phyloP scores from a whole-genome alignment of 37 sponge, comb jelly and placozoan genomes.

The Hexactinellida sp. region DNA sequence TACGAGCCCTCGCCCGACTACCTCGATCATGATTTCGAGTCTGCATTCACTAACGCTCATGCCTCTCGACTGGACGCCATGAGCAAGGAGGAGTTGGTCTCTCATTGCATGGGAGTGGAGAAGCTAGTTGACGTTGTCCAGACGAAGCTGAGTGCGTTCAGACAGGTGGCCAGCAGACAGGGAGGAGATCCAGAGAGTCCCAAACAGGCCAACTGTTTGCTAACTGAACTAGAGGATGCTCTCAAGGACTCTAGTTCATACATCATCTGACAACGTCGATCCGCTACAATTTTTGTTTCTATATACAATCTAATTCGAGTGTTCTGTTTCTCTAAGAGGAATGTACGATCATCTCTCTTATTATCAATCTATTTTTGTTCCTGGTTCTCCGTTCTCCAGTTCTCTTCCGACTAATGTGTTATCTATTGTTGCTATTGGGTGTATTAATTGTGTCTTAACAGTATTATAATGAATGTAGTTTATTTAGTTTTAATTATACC shows the following conservation, averaged over 20 bases:
- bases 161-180: neutral
- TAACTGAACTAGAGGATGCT: neutral
- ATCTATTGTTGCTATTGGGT: neutral
- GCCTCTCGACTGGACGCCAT: neutral
- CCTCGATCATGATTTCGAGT: slow-evolving; percentile 22
- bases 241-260: neutral
- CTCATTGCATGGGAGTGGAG: slow-evolving; percentile 22
- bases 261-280: neutral
- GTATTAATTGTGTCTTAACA: too few relatives aligned
- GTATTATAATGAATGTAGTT: neutral
- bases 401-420: neutral
- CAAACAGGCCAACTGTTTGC: neutral
- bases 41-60: slow-evolving; percentile 1
- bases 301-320: neutral
- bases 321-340: neutral
- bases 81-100: slow-evolving; percentile 25
- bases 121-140: neutral
- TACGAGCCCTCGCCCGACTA: slow-evolving; percentile 20
- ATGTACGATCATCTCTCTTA: neutral
- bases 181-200: neutral
- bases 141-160: neutral
- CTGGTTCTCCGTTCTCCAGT: neutral
- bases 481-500: neutral
- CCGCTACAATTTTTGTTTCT: neutral
- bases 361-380: neutral